These are phyloP conservation scores for Nephrotoma guestfalica DNA, from an alignment of 2,888 invertebrate genomes.

Conservation along the genomic window DNA sequence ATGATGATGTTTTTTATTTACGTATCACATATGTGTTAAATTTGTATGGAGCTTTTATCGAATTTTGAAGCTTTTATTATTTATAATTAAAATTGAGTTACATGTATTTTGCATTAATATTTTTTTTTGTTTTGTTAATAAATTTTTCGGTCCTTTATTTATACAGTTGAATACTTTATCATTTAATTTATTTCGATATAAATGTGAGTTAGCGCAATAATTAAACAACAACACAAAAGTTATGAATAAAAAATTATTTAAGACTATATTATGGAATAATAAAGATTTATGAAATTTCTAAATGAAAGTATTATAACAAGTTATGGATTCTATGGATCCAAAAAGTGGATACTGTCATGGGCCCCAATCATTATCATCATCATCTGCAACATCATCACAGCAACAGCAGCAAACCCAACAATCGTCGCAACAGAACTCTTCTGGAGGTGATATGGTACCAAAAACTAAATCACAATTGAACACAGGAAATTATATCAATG, in stretches of 20 bases:
- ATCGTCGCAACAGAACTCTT: conserved; percentile 13
- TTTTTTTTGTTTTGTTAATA: neutral
- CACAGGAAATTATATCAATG: conserved; percentile 29
- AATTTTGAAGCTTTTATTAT: neutral
- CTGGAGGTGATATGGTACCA: conserved; percentile 11
- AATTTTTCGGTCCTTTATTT: neutral
- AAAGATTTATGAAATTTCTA: neutral
- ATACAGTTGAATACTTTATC: neutral
- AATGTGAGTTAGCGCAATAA: neutral
- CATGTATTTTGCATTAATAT: neutral
- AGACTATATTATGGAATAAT: neutral
- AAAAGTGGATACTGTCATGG: conserved; percentile 6
- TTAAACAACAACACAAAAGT: neutral
- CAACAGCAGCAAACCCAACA: conserved; percentile 15
- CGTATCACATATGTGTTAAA: conserved; percentile 2
- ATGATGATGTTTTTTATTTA: neutral
- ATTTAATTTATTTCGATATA: neutral
- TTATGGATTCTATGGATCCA: conserved; percentile 6
- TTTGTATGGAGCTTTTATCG: neutral
- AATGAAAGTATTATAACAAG: neutral
- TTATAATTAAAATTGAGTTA: neutral
- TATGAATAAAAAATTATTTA: neutral
- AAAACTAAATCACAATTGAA: conserved; percentile 19
- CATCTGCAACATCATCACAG: conserved; percentile 14
- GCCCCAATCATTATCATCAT: conserved; percentile 14